These are phyloP conservation scores for Drosophila bunnanda DNA, from an alignment of 2,888 invertebrate species.

Conservation along the genomic window DNA sequence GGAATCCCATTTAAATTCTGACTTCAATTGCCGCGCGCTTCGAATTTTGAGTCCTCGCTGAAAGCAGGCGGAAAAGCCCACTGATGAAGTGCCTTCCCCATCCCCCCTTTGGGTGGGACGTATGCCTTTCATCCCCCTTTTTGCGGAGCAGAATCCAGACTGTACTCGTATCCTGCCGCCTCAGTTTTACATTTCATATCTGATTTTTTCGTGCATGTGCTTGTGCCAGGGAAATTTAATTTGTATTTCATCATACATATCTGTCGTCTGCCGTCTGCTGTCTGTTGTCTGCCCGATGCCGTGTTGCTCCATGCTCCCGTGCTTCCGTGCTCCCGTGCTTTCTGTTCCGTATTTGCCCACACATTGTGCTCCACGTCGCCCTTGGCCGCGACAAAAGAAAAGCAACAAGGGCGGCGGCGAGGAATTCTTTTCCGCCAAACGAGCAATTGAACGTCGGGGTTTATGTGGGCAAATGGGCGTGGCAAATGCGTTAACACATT, in stretches of 20 bases:
- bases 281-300: conserved; percentile 13
- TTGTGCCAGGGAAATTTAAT: conserved; percentile 71
- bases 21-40: conserved; percentile 60
- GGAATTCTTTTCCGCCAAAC: conserved; percentile 50
- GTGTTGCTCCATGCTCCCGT: conserved; percentile 2
- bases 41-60: conserved; percentile 37
- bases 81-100: conserved; percentile 39
- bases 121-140: not conserved
- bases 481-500: conserved; percentile 45
- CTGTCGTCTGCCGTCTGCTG: conserved; percentile 40
- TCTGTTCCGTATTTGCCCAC: conserved; percentile 1
- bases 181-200: conserved; percentile 75
- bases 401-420: conserved; percentile 7
- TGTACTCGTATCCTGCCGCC: conserved; percentile 5
- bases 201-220: conserved; percentile 60
- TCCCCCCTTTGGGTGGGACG: conserved; percentile 21
- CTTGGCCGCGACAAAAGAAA: conserved; percentile 37
- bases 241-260: conserved; percentile 76
- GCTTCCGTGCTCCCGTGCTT: not conserved
- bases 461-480: conserved; percentile 40
- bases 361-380: not conserved
- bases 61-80: conserved; percentile 3
- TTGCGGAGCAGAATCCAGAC: not conserved
- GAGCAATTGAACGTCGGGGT: conserved; percentile 55
- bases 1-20: conserved; percentile 60